Evolutionary conservation across 1,140 invertebrate genomes (phyloP), one percentile per base, ranked within the genome.

Genomic region (Goniozus legneri): DNA sequence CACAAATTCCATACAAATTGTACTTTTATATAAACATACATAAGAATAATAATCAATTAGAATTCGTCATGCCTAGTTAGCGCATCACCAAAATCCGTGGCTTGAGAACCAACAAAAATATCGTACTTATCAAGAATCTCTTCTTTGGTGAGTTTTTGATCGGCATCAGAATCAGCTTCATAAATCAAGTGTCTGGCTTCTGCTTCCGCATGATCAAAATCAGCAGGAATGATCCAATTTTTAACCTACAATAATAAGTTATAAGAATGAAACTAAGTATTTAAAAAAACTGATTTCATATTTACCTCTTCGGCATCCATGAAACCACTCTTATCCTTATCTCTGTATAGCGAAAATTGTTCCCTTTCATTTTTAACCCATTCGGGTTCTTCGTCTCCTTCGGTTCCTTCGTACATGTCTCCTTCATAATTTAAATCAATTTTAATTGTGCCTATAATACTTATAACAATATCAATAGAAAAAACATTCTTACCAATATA

Each of bases 61-160:
- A 96, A 94, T 76, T 95, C 92, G 62, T 99, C 97, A 67, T 99
- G 96, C 59, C 92, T 82, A 0, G 85, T 83, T 3, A 99, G 76
- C 6, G 95, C 95, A 73, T 98, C 94, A 1, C 97, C 97, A 74
- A 98, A 99, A 76, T 98, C 96, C 0, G 96, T 98, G 0, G 95
- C 97, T 71, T 99, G 95, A 12, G 95, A 98, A 21, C 96, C 95
- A 1, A 98, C 96, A 74, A 99, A 99, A 1, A 97, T 77, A 73
- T 99, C 96, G 71, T 98, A 98, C 68, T 98, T 97, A 27, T 88
- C 85, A 0, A 99, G 69, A 40, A 99, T 89, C 78, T 99, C 97
- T 4, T 87, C 83, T 71, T 92, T 94, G 3, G 87, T 91, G 4
- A 99, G 77, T 66, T 89, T 85, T 51, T 91, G 86, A 77, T 99